Base-by-base conservation (phyloP, 2,888 invertebrate genomes). In the Leptarthrus brevirostris region DNA sequence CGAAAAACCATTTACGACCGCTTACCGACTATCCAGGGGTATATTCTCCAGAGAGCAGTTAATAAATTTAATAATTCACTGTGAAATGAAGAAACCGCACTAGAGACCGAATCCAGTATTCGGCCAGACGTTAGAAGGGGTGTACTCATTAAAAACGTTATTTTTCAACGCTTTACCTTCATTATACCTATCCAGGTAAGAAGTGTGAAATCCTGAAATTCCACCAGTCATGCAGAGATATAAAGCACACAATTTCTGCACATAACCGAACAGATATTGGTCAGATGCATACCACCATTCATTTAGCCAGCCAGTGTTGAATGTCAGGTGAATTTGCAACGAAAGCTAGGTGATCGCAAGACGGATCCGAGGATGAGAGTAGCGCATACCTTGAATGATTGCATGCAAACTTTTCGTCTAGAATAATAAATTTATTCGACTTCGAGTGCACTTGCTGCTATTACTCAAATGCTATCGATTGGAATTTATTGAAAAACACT, bases 131-230 rank as follows among this genome's bases (percentile, higher is more conserved):
- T 30, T 30, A 30, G 30, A 30, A 30, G 30, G 30, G n/a, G 30
- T 8, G 30, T 30, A 8, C 30, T 30, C 30, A 30, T 30, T 30
- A 30, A 30, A 30, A 30, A 30, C 4, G 4, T 30, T 6, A 6
- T 1, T 30, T 30, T 30, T 1, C 30, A 30, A 1, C 30, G 8
- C 4, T 30, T 30, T 30, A 30, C 4, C 30, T 30, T 30, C 30
- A 30, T 30, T 1, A 30, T 8, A 30, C 30, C 1, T 30, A 6
- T 30, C 0, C 24, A 56, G 56, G 26, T 22, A 30, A 61, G 53
- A 74, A 61, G 72, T 74, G 71, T 74, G 71, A 74, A 74, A 74
- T 74, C 71, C 72, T 61, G 24, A 56, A 74, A 70, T 64, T 71
- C 72, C 53, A 64, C 61, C 64, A 64, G 71, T 74, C 71, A 74